Conservation (phyloP, 2,888 invertebrate genomes). For the Gibbula magus region DNA sequence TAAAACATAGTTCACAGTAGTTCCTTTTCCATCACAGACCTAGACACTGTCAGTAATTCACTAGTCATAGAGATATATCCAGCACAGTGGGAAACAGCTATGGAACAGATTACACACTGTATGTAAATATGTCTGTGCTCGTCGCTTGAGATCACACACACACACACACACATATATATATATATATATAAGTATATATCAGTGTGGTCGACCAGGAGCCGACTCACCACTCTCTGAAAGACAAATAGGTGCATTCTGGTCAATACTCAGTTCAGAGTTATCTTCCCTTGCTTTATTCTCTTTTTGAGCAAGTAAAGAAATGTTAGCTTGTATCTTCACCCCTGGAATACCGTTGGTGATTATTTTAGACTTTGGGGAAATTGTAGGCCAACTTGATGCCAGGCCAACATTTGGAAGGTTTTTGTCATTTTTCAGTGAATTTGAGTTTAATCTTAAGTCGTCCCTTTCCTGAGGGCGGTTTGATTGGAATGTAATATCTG, state of each 20-base stretch:
- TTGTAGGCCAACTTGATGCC: conserved; percentile 45
- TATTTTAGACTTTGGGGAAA: conserved; percentile 21
- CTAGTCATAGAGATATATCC: too few species aligned
- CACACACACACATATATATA: too few species aligned
- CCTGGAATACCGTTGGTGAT: conserved; percentile 26
- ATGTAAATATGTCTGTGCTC: too few species aligned
- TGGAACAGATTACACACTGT: too few species aligned
- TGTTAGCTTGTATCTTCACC: conserved; percentile 8
- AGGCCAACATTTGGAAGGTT: conserved; percentile 33
- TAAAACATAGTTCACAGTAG: too few species aligned
- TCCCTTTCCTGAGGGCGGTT: not conserved
- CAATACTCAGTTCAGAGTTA: not conserved
- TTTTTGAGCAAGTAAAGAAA: conserved; percentile 23
- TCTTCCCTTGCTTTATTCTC: not conserved
- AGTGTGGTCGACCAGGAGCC: conserved; percentile 30
- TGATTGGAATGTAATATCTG: conserved; percentile 25
- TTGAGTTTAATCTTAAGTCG: not conserved
- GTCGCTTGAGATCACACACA: too few species aligned
- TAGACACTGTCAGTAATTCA: too few species aligned
- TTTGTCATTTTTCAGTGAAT: not conserved
- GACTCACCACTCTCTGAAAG: conserved; percentile 28
- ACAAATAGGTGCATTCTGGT: conserved; percentile 26
- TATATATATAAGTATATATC: not conserved
- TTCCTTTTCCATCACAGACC: too few species aligned
- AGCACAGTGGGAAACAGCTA: too few species aligned